Percentiles rank a stretch among this genome's conserved stretches.
Conservation (phyloP, 2,113 vertebrate genomes). For the Tachysurus fulvidraco region DNA sequence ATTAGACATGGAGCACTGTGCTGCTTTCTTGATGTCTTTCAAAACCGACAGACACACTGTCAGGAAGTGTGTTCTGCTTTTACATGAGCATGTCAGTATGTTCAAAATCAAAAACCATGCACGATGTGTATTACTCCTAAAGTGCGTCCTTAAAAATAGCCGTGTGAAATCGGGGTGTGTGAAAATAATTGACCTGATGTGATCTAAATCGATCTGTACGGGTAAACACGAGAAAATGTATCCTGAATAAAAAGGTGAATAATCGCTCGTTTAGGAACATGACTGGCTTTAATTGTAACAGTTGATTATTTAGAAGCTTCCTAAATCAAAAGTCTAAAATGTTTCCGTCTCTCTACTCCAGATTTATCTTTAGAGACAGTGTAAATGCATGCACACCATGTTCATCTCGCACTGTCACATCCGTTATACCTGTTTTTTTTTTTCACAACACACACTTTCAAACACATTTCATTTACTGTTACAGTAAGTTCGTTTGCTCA, state of each 20-base stretch:
- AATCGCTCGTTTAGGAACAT: not conserved
- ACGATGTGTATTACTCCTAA: not conserved
- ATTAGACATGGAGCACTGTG: not conserved
- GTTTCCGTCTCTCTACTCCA: not conserved
- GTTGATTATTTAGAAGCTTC: not conserved
- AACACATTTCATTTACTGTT: not conserved
- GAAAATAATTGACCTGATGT: conserved; percentile 9
- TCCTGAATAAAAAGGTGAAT: not conserved
- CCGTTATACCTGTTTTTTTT: not conserved
- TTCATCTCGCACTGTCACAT: not conserved
- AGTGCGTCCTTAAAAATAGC: not conserved
- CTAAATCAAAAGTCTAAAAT: not conserved
- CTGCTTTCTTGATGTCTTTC: conserved; percentile 9
- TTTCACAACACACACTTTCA: not conserved
- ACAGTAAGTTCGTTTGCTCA: not conserved
- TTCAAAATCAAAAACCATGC: not conserved
- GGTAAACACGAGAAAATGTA: not conserved
- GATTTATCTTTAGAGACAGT: not conserved
- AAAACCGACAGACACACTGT: not conserved
- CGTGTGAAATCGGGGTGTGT: not conserved
- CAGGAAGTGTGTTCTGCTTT: not conserved
- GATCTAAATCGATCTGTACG: not conserved
- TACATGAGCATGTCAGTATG: not conserved
- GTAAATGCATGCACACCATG: not conserved
- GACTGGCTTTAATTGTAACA: not conserved